A percentile compares a stretch with the other conserved stretches of the same genome.
Evolutionary conservation across 2,113 vertebrate species (phyloP).

Genomic region (Bungarus multicinctus): DNA sequence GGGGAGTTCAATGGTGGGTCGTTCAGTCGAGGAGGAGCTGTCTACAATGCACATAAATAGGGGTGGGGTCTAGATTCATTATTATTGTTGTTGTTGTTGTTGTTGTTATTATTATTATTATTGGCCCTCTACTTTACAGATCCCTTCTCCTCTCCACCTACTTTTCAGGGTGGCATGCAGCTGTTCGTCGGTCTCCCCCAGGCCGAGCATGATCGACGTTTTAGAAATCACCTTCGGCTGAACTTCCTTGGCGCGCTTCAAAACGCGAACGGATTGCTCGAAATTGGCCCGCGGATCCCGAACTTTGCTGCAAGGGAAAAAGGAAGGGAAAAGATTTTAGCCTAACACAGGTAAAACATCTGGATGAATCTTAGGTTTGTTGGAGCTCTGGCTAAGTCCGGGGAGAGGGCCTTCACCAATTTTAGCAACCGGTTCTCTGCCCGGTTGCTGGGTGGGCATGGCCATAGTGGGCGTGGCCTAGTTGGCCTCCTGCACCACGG

Average conservation of each 20-base stretch:
- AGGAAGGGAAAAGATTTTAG: neutral
- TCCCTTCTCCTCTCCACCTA: conserved; percentile 59
- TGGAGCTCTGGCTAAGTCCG: too few species aligned
- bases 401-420: too few species aligned
- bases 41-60: neutral
- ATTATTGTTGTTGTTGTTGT: too few species aligned
- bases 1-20: too few species aligned
- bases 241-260: conserved; percentile 84
- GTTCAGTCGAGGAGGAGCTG: too few species aligned
- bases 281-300: conserved; percentile 92
- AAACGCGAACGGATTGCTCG: conserved; percentile 84
- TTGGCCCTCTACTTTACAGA: neutral
- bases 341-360: neutral
- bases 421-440: too few species aligned
- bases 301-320: conserved; percentile 75
- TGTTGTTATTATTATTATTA: too few species aligned
- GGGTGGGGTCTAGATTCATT: too few species aligned
- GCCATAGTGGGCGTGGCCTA: too few species aligned
- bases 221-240: conserved; percentile 84
- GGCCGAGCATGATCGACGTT: conserved; percentile 94
- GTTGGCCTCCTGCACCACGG: too few species aligned
- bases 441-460: too few species aligned
- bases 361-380: neutral
- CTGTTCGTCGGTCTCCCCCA: conserved; percentile 88
- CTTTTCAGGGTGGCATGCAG: conserved; percentile 80